These are phyloP conservation scores for Atherinosoma microstoma DNA, from an alignment of 2,797 vertebrate genomes.

Conservation along the genomic window DNA sequence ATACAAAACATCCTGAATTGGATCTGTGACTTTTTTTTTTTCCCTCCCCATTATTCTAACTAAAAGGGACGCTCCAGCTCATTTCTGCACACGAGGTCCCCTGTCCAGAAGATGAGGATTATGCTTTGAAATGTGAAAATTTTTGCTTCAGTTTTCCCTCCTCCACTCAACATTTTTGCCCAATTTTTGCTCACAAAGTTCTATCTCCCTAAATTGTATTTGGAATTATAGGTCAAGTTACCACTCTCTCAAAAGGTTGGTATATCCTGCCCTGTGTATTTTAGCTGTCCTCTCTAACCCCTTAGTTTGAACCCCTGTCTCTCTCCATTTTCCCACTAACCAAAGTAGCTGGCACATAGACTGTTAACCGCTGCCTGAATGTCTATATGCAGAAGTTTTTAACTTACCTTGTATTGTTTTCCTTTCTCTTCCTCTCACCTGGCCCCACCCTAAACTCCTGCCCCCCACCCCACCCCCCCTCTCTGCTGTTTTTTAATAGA, in stretches of 20 bases:
- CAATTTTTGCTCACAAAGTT: constrained; percentile 93
- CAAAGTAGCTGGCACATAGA: constrained; percentile 88
- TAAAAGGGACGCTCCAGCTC: constrained; percentile 51
- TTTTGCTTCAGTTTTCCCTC: constrained; percentile 53
- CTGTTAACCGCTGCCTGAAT: constrained; percentile 85
- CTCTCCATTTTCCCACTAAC: constrained; percentile 92
- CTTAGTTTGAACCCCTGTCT: constrained; percentile 90
- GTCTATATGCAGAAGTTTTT: constrained; percentile 79
- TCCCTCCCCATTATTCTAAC: constrained; percentile 33
- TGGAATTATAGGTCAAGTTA: constrained; percentile 99
- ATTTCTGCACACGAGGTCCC: constrained; percentile 33
- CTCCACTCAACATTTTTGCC: constrained; percentile 79
- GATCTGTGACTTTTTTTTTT: constrained; percentile 34
- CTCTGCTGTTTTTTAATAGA: constrained; percentile 39
- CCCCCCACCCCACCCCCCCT: constrained; percentile 39
- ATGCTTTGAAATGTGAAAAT: constrained; percentile 59
- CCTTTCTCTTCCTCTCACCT: constrained; percentile 75
- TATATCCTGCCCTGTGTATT: constrained; percentile 99
- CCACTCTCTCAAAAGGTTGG: constrained; percentile 99
- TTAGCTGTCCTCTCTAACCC: constrained; percentile 98
- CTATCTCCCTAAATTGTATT: constrained; percentile 99
- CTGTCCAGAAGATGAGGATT: constrained; percentile 77
- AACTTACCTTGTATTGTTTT: constrained; percentile 81
- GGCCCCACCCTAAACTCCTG: constrained; percentile 71
- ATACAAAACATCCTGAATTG: constrained; percentile 25